phyloP scores from a whole-genome alignment of 2,797 vertebrate species.

The Anguilla pacifica region DNA sequence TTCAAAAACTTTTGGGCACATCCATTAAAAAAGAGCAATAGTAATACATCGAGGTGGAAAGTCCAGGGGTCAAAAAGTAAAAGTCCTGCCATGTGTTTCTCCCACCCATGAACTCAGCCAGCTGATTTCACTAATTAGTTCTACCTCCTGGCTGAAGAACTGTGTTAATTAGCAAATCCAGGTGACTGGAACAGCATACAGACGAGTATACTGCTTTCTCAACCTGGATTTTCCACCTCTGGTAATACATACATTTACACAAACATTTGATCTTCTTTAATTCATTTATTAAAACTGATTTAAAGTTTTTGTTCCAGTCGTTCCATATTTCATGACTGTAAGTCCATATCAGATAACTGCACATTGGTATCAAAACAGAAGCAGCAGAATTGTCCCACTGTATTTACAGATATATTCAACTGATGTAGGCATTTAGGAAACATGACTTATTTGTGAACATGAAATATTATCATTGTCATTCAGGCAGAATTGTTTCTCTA shows the following conservation, averaged over 20 bases:
- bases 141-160: too few relatives aligned
- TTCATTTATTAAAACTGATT: too few relatives aligned
- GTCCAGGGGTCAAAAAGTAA: too few relatives aligned
- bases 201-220: too few relatives aligned
- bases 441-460: neutral
- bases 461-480: neutral
- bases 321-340: neutral
- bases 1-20: slow-evolving; percentile 18
- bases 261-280: too few relatives aligned
- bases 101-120: too few relatives aligned
- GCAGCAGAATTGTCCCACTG: neutral
- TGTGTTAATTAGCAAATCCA: too few relatives aligned
- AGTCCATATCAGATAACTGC: neutral
- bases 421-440: neutral
- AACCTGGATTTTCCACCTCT: too few relatives aligned
- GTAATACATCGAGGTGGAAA: neutral
- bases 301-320: neutral
- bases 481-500: neutral
- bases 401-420: neutral
- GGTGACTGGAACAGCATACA: too few relatives aligned
- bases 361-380: neutral
- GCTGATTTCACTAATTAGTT: too few relatives aligned
- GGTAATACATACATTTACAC: too few relatives aligned
- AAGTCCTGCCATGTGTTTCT: too few relatives aligned
- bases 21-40: slow-evolving; percentile 42